Evolutionary conservation across 2,797 vertebrate species (phyloP).

Genomic region (Pangasius krempfi): DNA sequence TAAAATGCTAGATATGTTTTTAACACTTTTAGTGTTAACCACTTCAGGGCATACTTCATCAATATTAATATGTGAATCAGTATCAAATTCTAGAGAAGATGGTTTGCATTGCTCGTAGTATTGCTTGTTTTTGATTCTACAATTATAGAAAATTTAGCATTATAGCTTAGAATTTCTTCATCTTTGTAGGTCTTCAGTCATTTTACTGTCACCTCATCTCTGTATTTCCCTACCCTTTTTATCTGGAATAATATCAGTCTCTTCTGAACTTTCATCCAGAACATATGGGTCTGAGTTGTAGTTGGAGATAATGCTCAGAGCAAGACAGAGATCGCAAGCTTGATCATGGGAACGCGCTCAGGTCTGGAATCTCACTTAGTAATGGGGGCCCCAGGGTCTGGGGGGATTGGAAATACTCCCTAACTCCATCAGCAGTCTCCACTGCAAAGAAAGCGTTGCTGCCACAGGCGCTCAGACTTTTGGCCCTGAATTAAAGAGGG

Average conservation of each 20-base stretch:
- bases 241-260: constrained; percentile 47
- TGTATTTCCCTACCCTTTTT: constrained; percentile 44
- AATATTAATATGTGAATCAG: not conserved
- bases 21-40: too few species aligned
- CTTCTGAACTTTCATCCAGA: constrained; percentile 47
- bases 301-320: constrained; percentile 64
- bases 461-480: constrained; percentile 72
- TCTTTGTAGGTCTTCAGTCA: not conserved
- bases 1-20: not conserved
- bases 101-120: not conserved
- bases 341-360: constrained; percentile 75
- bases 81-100: not conserved
- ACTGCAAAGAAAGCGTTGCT: constrained; percentile 76
- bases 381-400: constrained; percentile 70
- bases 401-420: constrained; percentile 74
- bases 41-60: not conserved
- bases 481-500: constrained; percentile 78
- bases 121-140: not conserved
- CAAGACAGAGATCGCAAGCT: constrained; percentile 48
- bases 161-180: not conserved
- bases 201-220: constrained; percentile 35
- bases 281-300: constrained; percentile 58
- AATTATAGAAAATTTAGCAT: not conserved
- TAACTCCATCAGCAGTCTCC: constrained; percentile 65
- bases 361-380: constrained; percentile 81